phyloP scores from a whole-genome alignment of 2,888 invertebrate species.

The Eupithecia insigniata region DNA sequence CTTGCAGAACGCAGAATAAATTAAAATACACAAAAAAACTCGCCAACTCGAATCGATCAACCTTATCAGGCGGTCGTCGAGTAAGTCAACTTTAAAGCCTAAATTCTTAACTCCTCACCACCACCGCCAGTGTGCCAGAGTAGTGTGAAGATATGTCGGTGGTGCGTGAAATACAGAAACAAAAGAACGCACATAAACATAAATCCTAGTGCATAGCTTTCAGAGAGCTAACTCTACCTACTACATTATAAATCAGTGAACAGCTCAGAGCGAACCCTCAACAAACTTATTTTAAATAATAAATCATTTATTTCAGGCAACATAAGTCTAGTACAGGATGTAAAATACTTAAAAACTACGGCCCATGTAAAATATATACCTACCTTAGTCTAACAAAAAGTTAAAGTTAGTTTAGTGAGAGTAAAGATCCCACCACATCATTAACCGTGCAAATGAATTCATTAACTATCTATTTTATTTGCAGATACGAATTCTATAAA shows the following conservation, averaged over 20 bases:
- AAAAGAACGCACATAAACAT: not conserved
- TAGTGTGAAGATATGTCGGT: not conserved
- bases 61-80: not conserved
- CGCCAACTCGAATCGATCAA: no score
- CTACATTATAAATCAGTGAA: not conserved
- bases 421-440: not conserved
- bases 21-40: no score
- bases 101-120: no score
- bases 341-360: no score
- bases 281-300: not conserved
- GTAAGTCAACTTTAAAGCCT: not conserved
- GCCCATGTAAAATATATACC: no score
- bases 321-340: no score
- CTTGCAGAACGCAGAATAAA: no score
- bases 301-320: no score
- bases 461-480: not conserved
- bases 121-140: no score
- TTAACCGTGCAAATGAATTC: not conserved
- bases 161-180: not conserved
- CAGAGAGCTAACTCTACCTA: not conserved
- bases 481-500: constrained; percentile 8
- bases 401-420: no score
- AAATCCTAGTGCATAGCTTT: not conserved
- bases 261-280: not conserved
- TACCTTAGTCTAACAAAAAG: no score